Evolutionary conservation across 1,140 invertebrate genomes (phyloP), one percentile per base, ranked within the genome.

Genomic region (Aculops lycopersici): DNA sequence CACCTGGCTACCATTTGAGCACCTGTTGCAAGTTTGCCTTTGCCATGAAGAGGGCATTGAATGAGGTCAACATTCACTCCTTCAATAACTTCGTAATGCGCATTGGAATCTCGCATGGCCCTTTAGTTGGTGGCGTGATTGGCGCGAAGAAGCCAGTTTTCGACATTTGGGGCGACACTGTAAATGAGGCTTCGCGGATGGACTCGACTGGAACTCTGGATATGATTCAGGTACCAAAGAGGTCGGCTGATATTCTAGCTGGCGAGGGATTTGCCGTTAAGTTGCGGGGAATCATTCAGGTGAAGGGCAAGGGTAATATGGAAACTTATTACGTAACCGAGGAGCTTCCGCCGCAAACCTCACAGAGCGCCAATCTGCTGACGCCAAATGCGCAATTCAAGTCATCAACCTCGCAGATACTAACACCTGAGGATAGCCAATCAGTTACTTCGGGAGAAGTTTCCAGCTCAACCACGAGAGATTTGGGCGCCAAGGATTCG

Each of bases 101-200:
- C 57, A 77, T 95, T 3, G 88, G 86, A 41, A 48, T 94, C 36
- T 81, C 77, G 51, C 75, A 78, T 52, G 86, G 84, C 0, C 78
- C 83, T 0, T 57, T 92, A 2, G 84, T 97, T 0, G 86, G 86
- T 40, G 88, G 88, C 1, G 88, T 95, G 0, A 94, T 97, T 46
- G 88, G 86, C 1, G 84, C 83, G 0, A 67, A 81, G 19, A 94
- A 95, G 52, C 88, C 88, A 0, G 84, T 94, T 41, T 97, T 86
- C 59, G 88, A 95, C 52, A 88, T 95, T 45, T 95, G 86, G 84
- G 88, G 86, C 0, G 74, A 86, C 54, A 88, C 83, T 1, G 45
- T 90, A 0, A 92, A 92, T 57, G 75, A 86, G 50, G 81, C 84
- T 3, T 84, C 79, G 15, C 62, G 80, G 20, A 86, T 84, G 80